A percentile compares a stretch with the other conserved stretches of the same genome.
Conservation (phyloP, 2,888 invertebrate genomes). For the Drosophila stalkeri region DNA sequence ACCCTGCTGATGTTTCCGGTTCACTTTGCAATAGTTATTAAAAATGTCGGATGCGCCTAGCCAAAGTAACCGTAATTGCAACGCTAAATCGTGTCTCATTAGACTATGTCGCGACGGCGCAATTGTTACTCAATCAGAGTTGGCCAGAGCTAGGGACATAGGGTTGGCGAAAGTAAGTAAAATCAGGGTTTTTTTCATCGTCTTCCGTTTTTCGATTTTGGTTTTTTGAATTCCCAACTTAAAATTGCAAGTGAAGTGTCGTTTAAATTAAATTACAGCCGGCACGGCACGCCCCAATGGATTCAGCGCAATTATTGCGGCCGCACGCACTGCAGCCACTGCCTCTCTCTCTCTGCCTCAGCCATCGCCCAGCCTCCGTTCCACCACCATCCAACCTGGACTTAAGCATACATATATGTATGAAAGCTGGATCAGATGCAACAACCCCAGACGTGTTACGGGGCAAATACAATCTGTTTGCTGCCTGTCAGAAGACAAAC, state of each 20-base stretch:
- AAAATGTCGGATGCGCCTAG: constrained; percentile 56
- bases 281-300: constrained; percentile 60
- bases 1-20: constrained; percentile 69
- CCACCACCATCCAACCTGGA: constrained; percentile 34
- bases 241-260: constrained; percentile 71
- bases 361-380: constrained; percentile 5
- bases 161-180: constrained; percentile 8
- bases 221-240: constrained; percentile 31
- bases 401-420: constrained; percentile 16
- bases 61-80: constrained; percentile 53
- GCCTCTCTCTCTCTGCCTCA: neutral
- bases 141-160: neutral
- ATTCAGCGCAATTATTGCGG: constrained; percentile 64
- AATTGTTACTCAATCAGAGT: constrained; percentile 64
- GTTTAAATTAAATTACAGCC: constrained; percentile 79
- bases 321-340: constrained; percentile 55
- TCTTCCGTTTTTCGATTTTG: constrained; percentile 1
- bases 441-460: constrained; percentile 44
- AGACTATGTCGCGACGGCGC: constrained; percentile 43
- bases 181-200: neutral
- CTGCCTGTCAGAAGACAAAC: constrained; percentile 76
- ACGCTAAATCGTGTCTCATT: constrained; percentile 73
- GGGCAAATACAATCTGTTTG: constrained; percentile 73
- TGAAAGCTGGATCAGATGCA: constrained; percentile 51
- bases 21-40: constrained; percentile 76